Evolutionary conservation across 2,113 vertebrate genomes (phyloP).

Genomic region (Pelvicachromis taeniatus): DNA sequence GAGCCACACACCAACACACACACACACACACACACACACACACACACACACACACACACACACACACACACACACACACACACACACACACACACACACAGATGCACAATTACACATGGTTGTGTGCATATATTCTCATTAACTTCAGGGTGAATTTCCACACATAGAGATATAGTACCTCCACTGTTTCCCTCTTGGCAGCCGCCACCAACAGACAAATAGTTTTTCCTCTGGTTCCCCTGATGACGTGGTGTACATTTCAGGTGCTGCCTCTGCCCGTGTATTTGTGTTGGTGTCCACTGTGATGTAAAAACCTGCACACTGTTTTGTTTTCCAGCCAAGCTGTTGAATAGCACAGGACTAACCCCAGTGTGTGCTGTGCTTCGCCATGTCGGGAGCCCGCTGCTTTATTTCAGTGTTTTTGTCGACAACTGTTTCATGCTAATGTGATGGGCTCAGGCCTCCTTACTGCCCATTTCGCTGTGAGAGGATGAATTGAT

Average conservation of each 20-base stretch:
- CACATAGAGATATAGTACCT: background rate
- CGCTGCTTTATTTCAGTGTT: conserved; percentile 3
- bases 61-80: no score
- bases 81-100: background rate
- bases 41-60: no score
- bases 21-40: no score
- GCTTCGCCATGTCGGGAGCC: background rate
- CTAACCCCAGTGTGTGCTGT: background rate
- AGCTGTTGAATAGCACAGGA: background rate
- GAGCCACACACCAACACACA: no score
- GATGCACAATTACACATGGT: background rate
- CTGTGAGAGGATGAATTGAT: conserved; percentile 6
- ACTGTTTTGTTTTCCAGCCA: background rate
- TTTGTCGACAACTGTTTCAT: background rate
- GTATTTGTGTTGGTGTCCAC: background rate
- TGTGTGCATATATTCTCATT: background rate
- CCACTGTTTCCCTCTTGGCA: background rate
- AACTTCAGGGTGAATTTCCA: background rate
- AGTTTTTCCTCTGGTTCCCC: background rate
- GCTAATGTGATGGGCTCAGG: background rate
- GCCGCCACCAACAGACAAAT: background rate
- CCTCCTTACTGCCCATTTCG: background rate
- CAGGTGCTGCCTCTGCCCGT: background rate
- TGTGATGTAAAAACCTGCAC: background rate
- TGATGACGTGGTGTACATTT: background rate